Percentiles rank a stretch among this genome's conserved stretches.
These are phyloP conservation scores for Elephas maximus DNA, from an alignment of 2,113 vertebrate species.

Conservation along the genomic window DNA sequence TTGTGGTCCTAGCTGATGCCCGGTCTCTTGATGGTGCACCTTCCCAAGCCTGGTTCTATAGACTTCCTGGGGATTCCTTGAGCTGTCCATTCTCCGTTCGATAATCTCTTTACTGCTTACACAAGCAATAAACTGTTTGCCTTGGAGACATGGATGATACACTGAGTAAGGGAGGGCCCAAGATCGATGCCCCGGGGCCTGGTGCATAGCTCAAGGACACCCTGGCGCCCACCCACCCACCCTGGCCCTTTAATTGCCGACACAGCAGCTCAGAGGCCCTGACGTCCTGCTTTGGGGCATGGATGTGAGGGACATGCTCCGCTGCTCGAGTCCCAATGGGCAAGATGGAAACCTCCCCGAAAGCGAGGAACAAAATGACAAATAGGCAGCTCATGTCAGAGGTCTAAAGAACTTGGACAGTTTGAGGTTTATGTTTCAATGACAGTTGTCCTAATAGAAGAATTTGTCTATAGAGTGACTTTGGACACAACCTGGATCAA, in stretches of 20 bases:
- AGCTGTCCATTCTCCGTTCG: not conserved
- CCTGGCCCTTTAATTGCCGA: not conserved
- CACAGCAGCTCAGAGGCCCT: not conserved
- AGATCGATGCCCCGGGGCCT: not conserved
- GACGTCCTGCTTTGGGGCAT: not conserved
- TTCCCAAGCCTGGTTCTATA: not conserved
- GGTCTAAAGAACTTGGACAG: not conserved
- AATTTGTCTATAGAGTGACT: not conserved
- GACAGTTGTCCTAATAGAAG: slow-evolving; percentile 1
- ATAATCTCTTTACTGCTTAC: not conserved
- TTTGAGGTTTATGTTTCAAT: not conserved
- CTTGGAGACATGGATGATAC: not conserved
- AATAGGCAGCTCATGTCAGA: not conserved
- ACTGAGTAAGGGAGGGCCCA: not conserved
- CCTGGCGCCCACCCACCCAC: too few species aligned
- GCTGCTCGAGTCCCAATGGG: not conserved
- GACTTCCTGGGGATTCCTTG: not conserved
- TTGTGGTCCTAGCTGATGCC: not conserved
- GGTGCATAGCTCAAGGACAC: not conserved
- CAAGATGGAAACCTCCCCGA: not conserved
- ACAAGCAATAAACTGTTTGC: not conserved
- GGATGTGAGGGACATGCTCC: not conserved
- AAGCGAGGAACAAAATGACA: not conserved
- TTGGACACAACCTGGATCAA: not conserved
- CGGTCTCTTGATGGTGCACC: not conserved